Evolutionary conservation across 2,888 invertebrate genomes (phyloP).

Genomic region (Mantis religiosa): DNA sequence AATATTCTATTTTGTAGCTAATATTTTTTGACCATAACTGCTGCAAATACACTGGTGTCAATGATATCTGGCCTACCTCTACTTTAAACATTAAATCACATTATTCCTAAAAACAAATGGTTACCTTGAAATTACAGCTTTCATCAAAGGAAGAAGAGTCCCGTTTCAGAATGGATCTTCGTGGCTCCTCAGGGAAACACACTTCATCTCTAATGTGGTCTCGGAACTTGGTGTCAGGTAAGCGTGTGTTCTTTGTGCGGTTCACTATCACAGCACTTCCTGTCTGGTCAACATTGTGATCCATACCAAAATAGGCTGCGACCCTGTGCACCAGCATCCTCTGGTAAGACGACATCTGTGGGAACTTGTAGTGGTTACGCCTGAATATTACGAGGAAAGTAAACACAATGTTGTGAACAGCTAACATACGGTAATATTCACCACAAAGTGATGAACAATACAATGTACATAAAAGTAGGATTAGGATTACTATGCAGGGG

Average conservation of each 20-base stretch:
- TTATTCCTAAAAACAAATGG: background rate
- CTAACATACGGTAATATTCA: too few species aligned
- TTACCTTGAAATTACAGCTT: slow-evolving; percentile 38
- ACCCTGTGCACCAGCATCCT: slow-evolving; percentile 94
- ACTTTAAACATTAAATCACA: too few species aligned
- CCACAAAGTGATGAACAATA: too few species aligned
- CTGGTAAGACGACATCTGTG: slow-evolving; percentile 91
- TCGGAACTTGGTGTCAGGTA: slow-evolving; percentile 68
- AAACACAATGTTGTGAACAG: background rate
- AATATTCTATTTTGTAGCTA: too few species aligned
- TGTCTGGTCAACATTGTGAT: slow-evolving; percentile 84
- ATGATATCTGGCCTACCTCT: too few species aligned
- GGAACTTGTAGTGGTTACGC: slow-evolving; percentile 77
- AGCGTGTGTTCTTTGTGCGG: slow-evolving; percentile 65
- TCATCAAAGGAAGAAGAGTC: slow-evolving; percentile 80
- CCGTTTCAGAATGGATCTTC: slow-evolving; percentile 75
- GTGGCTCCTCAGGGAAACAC: slow-evolving; percentile 62
- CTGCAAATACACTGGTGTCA: too few species aligned
- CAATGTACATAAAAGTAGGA: too few species aligned
- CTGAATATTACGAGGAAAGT: slow-evolving; percentile 36
- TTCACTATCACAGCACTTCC: slow-evolving; percentile 80
- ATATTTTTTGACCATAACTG: too few species aligned
- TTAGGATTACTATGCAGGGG: too few species aligned
- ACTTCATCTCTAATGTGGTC: slow-evolving; percentile 64
- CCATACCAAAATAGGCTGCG: slow-evolving; percentile 89